Percentiles rank a stretch among this genome's conserved stretches.
Evolutionary conservation across 53 echinoderm and acorn worm species (phyloP).

Genomic region (Patiria pectinifera): DNA sequence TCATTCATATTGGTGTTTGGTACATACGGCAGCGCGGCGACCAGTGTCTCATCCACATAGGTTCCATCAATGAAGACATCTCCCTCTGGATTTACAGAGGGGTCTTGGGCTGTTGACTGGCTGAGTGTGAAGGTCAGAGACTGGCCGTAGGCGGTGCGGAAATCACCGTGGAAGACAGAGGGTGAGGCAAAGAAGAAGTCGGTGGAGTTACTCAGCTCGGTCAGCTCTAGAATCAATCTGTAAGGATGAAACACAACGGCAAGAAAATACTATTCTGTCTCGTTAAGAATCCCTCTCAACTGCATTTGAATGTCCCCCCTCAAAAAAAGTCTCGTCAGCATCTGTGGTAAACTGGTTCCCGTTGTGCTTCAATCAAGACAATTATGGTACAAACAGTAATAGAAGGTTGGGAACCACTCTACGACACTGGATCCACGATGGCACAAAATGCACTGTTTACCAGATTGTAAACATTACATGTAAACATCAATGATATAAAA

Average conservation of each 20-base stretch:
- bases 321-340: no score
- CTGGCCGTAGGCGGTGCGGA: conserved; percentile 88
- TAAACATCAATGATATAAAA: no score
- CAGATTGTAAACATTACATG: no score
- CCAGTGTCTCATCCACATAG: conserved; percentile 64
- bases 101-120: conserved; percentile 76
- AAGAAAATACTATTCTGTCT: no score
- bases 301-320: no score
- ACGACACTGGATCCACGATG: no score
- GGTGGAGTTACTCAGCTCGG: conserved; percentile 56
- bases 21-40: conserved; percentile 65
- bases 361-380: no score
- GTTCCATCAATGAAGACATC: conserved; percentile 86
- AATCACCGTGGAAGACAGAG: conserved; percentile 74
- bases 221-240: conserved; percentile 87
- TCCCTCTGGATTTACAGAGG: conserved; percentile 69
- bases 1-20: conserved; percentile 67
- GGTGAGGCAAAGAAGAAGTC: conserved; percentile 89
- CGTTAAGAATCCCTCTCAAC: neutral
- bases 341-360: no score
- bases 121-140: conserved; percentile 78
- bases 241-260: no score
- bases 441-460: no score
- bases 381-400: no score
- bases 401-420: no score